A percentile compares a stretch with the other conserved stretches of the same genome.
Evolutionary conservation across 1,140 invertebrate species (phyloP).

Genomic region (Euura saliciscinereae): DNA sequence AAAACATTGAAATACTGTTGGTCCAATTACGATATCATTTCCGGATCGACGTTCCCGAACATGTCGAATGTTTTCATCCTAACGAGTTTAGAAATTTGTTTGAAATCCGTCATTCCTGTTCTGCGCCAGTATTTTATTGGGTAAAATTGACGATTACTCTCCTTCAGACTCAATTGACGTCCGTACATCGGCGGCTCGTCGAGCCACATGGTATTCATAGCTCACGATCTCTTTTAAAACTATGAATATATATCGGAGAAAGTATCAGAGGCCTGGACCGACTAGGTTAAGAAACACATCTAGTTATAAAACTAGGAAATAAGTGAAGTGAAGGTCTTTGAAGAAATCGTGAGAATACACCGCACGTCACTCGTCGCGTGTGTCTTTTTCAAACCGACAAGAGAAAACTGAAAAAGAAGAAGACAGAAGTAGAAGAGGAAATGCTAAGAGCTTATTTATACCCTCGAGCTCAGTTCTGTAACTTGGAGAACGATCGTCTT

Average conservation of each 20-base stretch:
- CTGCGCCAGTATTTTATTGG: neutral
- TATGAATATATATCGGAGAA: neutral
- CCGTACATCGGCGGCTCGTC: neutral
- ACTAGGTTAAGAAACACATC: neutral
- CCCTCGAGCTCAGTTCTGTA: no score
- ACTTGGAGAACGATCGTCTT: no score
- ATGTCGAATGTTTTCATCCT: constrained; percentile 24
- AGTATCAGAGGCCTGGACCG: neutral
- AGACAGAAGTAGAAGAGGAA: no score
- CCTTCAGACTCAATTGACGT: neutral
- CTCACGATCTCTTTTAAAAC: neutral
- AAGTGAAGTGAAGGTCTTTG: no score
- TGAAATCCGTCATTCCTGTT: constrained; percentile 22
- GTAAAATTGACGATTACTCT: neutral
- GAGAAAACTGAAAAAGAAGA: no score
- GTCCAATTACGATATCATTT: constrained; percentile 27
- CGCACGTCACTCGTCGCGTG: no score
- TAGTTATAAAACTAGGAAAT: no score
- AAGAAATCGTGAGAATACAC: no score
- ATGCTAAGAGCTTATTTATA: no score
- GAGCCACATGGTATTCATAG: constrained; percentile 4
- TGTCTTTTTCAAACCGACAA: no score
- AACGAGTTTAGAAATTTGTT: constrained; percentile 20
- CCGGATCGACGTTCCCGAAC: constrained; percentile 30
- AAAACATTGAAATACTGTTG: neutral